phyloP scores from a whole-genome alignment of 2,888 invertebrate genomes.

The Coleophora deauratella region DNA sequence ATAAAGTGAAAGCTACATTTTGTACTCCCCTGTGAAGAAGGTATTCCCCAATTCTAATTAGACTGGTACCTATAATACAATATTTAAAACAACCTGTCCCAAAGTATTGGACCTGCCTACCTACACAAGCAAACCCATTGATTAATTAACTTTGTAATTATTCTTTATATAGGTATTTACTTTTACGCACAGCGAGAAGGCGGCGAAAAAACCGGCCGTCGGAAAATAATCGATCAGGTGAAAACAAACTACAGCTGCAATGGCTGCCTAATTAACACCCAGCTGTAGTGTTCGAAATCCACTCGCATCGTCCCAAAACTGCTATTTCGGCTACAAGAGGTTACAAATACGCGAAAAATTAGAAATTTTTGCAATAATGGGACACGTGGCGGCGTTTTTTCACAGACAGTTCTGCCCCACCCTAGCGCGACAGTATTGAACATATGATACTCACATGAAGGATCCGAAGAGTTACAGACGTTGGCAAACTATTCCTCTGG shows the following conservation, averaged over 20 bases:
- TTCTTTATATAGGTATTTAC: no score
- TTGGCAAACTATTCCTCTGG: constrained; percentile 40
- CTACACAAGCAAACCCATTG: no score
- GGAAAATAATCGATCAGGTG: constrained; percentile 43
- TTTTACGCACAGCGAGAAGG: no score
- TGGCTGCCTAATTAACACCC: not conserved
- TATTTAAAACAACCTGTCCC: no score
- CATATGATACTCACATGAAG: constrained; percentile 47
- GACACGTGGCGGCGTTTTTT: constrained; percentile 69
- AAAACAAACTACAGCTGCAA: constrained; percentile 31
- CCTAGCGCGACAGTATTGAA: constrained; percentile 58
- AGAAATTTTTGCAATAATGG: constrained; percentile 27
- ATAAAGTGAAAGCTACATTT: no score
- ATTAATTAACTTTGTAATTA: no score
- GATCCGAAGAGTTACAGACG: constrained; percentile 31
- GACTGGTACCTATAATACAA: no score
- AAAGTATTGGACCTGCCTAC: no score
- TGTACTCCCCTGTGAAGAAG: no score
- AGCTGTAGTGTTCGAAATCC: not conserved
- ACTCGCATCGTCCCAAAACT: constrained; percentile 1
- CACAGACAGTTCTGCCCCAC: constrained; percentile 66
- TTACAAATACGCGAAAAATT: constrained; percentile 20
- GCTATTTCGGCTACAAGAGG: constrained; percentile 10
- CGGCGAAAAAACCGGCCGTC: constrained; percentile 25
- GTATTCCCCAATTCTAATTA: no score